Evolutionary conservation across 2,797 vertebrate genomes (phyloP).

Genomic region (Rhinatrema bivittatum): DNA sequence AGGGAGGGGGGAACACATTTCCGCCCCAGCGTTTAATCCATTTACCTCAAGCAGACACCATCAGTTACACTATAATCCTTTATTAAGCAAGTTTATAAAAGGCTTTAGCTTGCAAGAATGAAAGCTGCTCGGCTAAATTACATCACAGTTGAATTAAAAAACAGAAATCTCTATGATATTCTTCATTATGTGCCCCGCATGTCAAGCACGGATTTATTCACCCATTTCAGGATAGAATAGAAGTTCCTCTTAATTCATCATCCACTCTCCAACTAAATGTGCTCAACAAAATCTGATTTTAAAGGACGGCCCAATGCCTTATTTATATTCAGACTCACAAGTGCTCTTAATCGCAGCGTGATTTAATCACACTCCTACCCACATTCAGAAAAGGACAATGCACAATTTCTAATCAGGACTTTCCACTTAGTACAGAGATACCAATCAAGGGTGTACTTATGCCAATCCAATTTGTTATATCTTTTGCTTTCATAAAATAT

Average conservation of each 20-base stretch:
- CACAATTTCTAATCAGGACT: not conserved
- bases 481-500: conserved; percentile 3
- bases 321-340: conserved; percentile 15
- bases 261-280: not conserved
- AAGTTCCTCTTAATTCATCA: not conserved
- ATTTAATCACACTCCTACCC: conserved; percentile 17
- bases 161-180: too few species aligned
- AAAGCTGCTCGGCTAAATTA: not conserved
- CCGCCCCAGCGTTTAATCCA: not conserved
- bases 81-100: not conserved
- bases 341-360: conserved; percentile 7
- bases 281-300: not conserved
- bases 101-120: not conserved
- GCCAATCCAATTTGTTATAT: conserved; percentile 13
- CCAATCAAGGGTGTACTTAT: not conserved
- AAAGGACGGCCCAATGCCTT: conserved; percentile 8
- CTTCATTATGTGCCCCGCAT: not conserved
- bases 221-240: too few species aligned
- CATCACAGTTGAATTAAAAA: not conserved
- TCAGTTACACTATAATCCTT: not conserved
- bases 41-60: not conserved
- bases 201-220: not conserved
- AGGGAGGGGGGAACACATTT: not conserved
- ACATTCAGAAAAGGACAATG: conserved; percentile 4
- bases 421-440: conserved; percentile 13